Evolutionary conservation across 35 echinoderm and acorn worm species (phyloP).

Genomic region (Lytechinus variegatus): DNA sequence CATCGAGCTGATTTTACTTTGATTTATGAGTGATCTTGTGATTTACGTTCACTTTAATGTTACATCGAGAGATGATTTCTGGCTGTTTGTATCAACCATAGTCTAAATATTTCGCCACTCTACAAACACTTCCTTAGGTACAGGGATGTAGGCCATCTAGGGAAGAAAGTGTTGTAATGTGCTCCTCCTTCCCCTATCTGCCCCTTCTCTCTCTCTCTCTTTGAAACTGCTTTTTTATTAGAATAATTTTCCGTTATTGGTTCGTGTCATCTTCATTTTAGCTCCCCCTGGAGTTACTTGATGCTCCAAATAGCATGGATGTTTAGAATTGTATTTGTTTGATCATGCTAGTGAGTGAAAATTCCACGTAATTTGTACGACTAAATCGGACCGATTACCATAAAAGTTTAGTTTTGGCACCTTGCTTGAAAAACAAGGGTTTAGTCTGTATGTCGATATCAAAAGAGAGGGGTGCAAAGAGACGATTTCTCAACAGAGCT

Average conservation of each 20-base stretch:
- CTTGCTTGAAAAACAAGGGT: too few relatives aligned
- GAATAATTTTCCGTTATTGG: not conserved
- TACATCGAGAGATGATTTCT: conserved; percentile 17
- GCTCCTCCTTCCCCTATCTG: not conserved
- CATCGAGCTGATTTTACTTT: not conserved
- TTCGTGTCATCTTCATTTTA: not conserved
- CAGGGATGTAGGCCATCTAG: not conserved
- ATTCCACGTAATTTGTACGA: too few relatives aligned
- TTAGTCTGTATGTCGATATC: too few relatives aligned
- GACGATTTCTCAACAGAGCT: too few relatives aligned
- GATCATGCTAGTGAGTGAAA: too few relatives aligned
- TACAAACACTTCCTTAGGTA: not conserved
- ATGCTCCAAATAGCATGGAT: too few relatives aligned
- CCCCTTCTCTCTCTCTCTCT: not conserved
- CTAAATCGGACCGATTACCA: too few relatives aligned
- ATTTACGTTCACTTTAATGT: conserved; percentile 17
- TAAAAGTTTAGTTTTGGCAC: too few relatives aligned
- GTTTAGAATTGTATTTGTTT: too few relatives aligned
- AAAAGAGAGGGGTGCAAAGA: too few relatives aligned
- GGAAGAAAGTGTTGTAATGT: not conserved
- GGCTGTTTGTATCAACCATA: conserved; percentile 9
- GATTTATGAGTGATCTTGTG: not conserved
- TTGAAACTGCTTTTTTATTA: not conserved
- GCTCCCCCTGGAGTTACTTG: not conserved
- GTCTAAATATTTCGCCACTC: conserved; percentile 19